Evolutionary conservation across 2,797 vertebrate genomes (phyloP).

Genomic region (Eremophila alpestris): DNA sequence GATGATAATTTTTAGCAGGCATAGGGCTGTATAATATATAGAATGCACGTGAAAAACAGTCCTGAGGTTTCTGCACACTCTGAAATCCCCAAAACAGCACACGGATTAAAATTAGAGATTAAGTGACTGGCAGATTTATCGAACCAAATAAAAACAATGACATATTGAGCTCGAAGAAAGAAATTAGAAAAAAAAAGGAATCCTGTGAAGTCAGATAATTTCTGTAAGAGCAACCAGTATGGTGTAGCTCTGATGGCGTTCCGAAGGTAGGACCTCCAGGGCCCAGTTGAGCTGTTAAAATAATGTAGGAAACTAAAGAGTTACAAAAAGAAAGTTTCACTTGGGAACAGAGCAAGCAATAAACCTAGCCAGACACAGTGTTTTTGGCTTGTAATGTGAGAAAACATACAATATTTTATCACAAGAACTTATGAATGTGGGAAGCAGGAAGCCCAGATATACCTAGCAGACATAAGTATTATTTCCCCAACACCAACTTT

Average conservation of each 20-base stretch:
- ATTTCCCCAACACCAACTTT: conserved; percentile 3
- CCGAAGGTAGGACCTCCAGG: neutral
- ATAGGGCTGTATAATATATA: neutral
- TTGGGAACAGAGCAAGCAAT: conserved; percentile 33
- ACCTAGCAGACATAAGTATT: conserved; percentile 21
- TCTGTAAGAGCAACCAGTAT: neutral
- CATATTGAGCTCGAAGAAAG: neutral
- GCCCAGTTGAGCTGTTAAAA: neutral
- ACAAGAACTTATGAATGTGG: conserved; percentile 26
- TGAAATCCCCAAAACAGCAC: neutral
- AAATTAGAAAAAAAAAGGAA: fast-evolving
- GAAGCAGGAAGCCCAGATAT: conserved; percentile 47
- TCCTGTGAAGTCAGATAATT: neutral
- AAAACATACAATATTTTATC: conserved; percentile 16
- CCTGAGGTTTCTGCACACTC: neutral
- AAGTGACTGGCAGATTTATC: neutral
- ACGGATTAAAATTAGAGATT: neutral
- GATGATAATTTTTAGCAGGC: neutral
- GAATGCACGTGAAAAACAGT: neutral
- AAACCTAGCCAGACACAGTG: conserved; percentile 9
- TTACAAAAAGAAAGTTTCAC: conserved; percentile 38
- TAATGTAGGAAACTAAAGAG: conserved; percentile 26
- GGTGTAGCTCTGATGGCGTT: neutral
- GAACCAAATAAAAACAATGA: neutral
- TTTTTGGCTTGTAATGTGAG: conserved; percentile 39